Conservation (phyloP, 2,113 vertebrate species). For the Sardina pilchardus region DNA sequence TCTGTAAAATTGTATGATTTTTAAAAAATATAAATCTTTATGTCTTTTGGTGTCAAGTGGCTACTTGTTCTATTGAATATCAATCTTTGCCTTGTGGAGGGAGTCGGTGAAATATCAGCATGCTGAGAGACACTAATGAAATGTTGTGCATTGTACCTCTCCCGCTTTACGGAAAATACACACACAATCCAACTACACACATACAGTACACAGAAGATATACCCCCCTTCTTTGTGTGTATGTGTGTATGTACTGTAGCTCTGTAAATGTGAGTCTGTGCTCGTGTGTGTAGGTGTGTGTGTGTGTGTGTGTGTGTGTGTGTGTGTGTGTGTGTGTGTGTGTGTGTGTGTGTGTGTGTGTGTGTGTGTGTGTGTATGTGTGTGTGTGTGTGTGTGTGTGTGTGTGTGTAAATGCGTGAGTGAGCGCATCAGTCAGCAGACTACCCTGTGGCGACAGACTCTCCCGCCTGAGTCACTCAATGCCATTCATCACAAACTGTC, state of each 20-base stretch:
- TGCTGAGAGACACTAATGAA: not conserved
- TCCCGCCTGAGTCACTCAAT: not conserved
- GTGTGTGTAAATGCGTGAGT: not conserved
- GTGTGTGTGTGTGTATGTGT: not conserved
- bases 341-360: not conserved
- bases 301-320: not conserved
- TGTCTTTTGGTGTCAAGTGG: not conserved
- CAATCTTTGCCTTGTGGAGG: not conserved
- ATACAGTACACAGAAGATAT: not conserved
- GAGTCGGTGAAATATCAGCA: not conserved
- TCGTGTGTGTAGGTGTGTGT: too few species aligned
- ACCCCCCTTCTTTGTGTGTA: not conserved
- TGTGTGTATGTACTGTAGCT: not conserved
- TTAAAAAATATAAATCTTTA: not conserved
- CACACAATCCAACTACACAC: not conserved
- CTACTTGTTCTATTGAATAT: not conserved
- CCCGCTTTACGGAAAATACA: not conserved
- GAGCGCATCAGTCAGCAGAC: slow-evolving; percentile 7
- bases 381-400: not conserved
- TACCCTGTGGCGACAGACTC: not conserved
- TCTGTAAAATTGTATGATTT: not conserved
- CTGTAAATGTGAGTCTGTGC: too few species aligned
- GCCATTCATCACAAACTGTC: slow-evolving; percentile 39
- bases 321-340: not conserved
- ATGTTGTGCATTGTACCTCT: not conserved